Base-by-base conservation (phyloP, 2,113 vertebrate species). In the Maylandia zebra region DNA sequence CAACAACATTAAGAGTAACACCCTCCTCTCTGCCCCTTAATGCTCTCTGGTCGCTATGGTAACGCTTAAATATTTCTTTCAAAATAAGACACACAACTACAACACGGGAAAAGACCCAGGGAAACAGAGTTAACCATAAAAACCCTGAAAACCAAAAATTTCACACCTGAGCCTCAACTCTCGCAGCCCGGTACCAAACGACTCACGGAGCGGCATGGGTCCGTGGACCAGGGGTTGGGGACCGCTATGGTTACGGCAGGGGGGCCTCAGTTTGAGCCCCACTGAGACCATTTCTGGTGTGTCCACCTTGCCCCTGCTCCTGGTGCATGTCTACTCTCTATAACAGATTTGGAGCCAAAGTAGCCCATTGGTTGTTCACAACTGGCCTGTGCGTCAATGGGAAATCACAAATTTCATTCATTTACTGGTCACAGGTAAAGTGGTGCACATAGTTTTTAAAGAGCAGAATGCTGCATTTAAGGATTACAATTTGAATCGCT, bases 21-120 rank as follows among this genome's bases (percentile, higher is more conserved):
- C 0, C 57, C 0, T 59, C 27, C 57, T 17, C 8, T 5, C 57
- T 59, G 56, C 56, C 5, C 2, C 27, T 1, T 32, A 59, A 17
- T 32, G 56, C 27, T 17, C 27, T 32, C 27, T 17, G 56, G 56
- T 59, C 0, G 0, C 27, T 1, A 59, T 59, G 27, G 56, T 59
- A 32, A 59, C 0, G 3, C 14, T 4, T 32, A 59, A 59, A 59
- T 10, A 59, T 10, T 59, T 59, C 3, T 59, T 59, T 59, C 27
- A 10, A 32, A 59, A 32, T 59, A 59, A 17, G 56, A 32, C 8
- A 6, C 56, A 30, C 8, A 59, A 32, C 14, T 59, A 32, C 14
- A 59, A 59, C 8, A 30, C 3, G 1, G 56, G 8, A 30, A 59
- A 59, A 59, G 13, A 30, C 27, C 3, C 27, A 59, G 56, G 56